phyloP scores from a whole-genome alignment of 92 coral and sea anemone species.

The Parazoanthus swiftii region DNA sequence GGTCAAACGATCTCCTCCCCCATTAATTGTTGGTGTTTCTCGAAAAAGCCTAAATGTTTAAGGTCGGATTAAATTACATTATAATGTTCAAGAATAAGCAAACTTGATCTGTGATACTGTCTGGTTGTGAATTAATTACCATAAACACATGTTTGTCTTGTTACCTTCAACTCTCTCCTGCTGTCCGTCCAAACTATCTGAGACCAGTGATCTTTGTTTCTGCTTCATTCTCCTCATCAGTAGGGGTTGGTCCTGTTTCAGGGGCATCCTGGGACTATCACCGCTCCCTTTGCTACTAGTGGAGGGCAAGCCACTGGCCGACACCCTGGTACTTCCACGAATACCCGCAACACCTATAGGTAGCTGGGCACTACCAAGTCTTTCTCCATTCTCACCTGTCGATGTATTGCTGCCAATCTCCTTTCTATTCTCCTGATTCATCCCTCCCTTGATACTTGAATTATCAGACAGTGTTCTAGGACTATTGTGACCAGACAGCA shows the following conservation, averaged over 20 bases:
- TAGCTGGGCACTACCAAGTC: not conserved
- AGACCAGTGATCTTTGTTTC: conserved; percentile 70
- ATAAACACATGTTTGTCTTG: no score
- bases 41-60: no score
- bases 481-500: not conserved
- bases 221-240: conserved; percentile 70
- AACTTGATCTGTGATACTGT: no score
- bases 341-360: not conserved
- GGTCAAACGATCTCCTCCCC: no score
- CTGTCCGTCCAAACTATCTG: conserved; percentile 78
- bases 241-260: conserved; percentile 58
- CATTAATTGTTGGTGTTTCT: no score
- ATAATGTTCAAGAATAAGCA: no score
- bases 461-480: not conserved
- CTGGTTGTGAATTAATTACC: no score
- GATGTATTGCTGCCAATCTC: not conserved
- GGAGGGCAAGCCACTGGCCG: conserved; percentile 52
- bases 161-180: conserved; percentile 69
- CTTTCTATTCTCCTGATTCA: not conserved
- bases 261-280: conserved; percentile 50
- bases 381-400: not conserved
- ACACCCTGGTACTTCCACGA: not conserved
- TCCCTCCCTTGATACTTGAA: not conserved
- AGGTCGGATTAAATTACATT: no score
- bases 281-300: not conserved